Conservation (phyloP, 2,797 vertebrate species). For the Rousettus madagascariensis region DNA sequence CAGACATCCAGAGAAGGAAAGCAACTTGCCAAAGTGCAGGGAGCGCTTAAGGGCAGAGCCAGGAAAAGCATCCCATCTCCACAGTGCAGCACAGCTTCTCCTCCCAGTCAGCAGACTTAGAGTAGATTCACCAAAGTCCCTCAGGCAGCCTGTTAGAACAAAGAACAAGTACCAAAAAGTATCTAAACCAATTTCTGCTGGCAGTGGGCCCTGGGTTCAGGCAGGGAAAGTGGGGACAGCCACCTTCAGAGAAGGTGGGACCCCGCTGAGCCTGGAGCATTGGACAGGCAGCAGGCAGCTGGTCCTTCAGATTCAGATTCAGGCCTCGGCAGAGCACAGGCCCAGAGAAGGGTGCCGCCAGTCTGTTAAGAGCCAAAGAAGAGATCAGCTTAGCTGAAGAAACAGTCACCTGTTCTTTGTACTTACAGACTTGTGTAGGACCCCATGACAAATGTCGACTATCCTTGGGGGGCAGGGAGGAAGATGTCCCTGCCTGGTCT, state of each 20-base stretch:
- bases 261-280: neutral
- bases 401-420: fast-evolving
- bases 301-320: neutral
- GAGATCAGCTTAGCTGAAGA: neutral
- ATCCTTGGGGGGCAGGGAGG: fast-evolving
- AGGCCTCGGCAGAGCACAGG: no score
- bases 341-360: fast-evolving
- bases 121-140: neutral
- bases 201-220: neutral
- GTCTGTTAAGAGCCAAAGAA: neutral
- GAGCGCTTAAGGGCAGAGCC: no score
- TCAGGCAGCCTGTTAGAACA: no score
- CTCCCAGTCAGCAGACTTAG: neutral
- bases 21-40: no score
- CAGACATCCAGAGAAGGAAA: no score
- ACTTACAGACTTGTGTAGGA: neutral
- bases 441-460: neutral
- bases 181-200: neutral
- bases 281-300: neutral
- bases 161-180: neutral
- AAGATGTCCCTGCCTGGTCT: neutral
- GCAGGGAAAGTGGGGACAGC: neutral
- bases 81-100: neutral
- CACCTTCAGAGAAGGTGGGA: neutral
- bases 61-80: no score